Percentiles rank a stretch among this genome's conserved stretches.
Evolutionary conservation across 1,140 invertebrate species (phyloP).

Genomic region (Euwallacea fornicatus): DNA sequence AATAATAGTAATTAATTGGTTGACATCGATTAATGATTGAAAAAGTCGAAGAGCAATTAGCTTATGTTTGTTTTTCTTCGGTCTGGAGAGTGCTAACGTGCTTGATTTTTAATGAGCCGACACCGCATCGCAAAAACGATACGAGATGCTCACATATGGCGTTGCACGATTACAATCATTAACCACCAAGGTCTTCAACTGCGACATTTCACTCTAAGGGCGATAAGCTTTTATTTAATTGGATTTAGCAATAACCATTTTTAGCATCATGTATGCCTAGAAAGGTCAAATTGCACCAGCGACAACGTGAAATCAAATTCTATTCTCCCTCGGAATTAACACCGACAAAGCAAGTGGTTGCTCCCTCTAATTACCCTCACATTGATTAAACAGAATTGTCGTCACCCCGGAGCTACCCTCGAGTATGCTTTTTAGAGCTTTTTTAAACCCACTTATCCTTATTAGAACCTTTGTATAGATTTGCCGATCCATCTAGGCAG

Average conservation of each 20-base stretch:
- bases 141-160: conserved; percentile 9
- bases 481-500: not conserved
- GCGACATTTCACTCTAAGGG: no score
- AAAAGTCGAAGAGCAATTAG: conserved; percentile 23
- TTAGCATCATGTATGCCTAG: no score
- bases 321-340: not conserved
- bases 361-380: not conserved
- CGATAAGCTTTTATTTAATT: no score
- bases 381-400: not conserved
- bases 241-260: no score
- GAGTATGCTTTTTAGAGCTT: not conserved
- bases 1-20: conserved; percentile 29
- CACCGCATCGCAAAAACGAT: conserved; percentile 13
- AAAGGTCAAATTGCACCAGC: no score
- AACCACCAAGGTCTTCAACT: not conserved
- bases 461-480: not conserved
- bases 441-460: not conserved
- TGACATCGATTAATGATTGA: conserved; percentile 8
- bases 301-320: not conserved
- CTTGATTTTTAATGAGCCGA: conserved; percentile 33
- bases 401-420: not conserved
- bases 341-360: conserved; percentile 1
- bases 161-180: not conserved
- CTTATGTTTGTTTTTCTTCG: conserved; percentile 23
- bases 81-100: conserved; percentile 29